Percentiles rank a stretch among this genome's conserved stretches.
Evolutionary conservation across 2,113 vertebrate genomes (phyloP).

Genomic region (Sander lucioperca): DNA sequence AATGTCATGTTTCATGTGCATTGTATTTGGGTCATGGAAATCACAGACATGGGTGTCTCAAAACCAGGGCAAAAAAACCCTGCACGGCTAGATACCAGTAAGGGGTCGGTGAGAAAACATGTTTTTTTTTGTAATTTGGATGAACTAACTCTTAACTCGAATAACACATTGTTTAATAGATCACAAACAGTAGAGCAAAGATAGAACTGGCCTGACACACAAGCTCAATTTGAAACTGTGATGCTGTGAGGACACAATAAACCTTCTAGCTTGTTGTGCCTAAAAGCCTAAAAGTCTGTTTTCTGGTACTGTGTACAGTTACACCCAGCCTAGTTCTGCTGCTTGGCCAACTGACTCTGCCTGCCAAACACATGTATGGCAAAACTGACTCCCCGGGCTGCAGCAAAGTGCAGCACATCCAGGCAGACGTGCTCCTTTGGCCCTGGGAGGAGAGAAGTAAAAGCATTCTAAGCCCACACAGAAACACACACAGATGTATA

Average conservation of each 20-base stretch:
- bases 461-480: constrained; percentile 28
- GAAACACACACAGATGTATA: constrained; percentile 21
- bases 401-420: constrained; percentile 37
- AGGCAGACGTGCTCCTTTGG: constrained; percentile 46
- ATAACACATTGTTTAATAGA: constrained; percentile 5
- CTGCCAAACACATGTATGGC: constrained; percentile 78
- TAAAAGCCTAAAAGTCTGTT: constrained; percentile 39
- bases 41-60: neutral
- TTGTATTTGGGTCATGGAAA: constrained; percentile 1
- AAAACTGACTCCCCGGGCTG: constrained; percentile 51
- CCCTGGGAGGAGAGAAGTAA: constrained; percentile 23
- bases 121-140: neutral
- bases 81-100: neutral
- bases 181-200: constrained; percentile 9
- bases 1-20: neutral
- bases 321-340: constrained; percentile 43
- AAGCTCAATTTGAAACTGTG: constrained; percentile 24
- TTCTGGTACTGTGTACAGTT: constrained; percentile 45
- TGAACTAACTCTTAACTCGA: constrained; percentile 7
- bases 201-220: constrained; percentile 11
- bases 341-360: constrained; percentile 47
- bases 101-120: neutral
- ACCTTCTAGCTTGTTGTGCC: constrained; percentile 11
- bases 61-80: neutral
- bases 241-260: constrained; percentile 30